Evolutionary conservation across 2,113 vertebrate species (phyloP).

Genomic region (Melospiza melodia): DNA sequence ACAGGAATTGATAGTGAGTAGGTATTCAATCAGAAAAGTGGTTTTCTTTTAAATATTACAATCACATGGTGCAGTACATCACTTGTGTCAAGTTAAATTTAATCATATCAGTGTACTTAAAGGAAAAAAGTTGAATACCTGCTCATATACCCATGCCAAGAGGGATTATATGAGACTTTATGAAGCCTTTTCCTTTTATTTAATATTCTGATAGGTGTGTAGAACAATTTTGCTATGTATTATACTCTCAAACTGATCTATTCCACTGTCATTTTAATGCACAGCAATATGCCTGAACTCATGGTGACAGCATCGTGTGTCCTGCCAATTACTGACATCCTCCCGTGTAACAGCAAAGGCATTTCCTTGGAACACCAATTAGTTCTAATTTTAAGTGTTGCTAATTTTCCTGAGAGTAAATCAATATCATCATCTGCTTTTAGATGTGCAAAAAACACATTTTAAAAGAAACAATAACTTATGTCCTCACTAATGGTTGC

Average conservation of each 20-base stretch:
- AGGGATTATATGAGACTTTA: slow-evolving; percentile 28
- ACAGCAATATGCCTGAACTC: slow-evolving; percentile 5
- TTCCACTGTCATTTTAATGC: slow-evolving; percentile 23
- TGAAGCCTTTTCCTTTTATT: slow-evolving; percentile 34
- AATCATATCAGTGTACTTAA: slow-evolving; percentile 33
- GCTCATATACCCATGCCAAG: slow-evolving; percentile 12
- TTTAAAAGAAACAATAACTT: background rate
- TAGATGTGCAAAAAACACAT: background rate
- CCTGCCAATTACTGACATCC: background rate
- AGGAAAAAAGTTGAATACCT: slow-evolving; percentile 1
- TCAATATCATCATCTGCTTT: background rate
- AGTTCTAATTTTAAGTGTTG: background rate
- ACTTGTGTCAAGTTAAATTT: slow-evolving; percentile 55
- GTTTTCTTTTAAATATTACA: slow-evolving; percentile 45
- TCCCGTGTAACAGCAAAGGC: background rate
- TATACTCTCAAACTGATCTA: slow-evolving; percentile 32
- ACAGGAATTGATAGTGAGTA: slow-evolving; percentile 24
- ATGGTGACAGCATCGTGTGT: background rate
- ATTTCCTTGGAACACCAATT: background rate
- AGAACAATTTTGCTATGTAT: slow-evolving; percentile 16
- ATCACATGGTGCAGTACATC: slow-evolving; percentile 25
- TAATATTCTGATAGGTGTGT: slow-evolving; percentile 48
- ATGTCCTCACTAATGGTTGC: background rate
- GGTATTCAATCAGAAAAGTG: slow-evolving; percentile 55
- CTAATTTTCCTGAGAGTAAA: background rate